Percentiles rank a stretch among this genome's conserved stretches.
Evolutionary conservation across 2,113 vertebrate genomes (phyloP).

Genomic region (Danionella cerebrum): DNA sequence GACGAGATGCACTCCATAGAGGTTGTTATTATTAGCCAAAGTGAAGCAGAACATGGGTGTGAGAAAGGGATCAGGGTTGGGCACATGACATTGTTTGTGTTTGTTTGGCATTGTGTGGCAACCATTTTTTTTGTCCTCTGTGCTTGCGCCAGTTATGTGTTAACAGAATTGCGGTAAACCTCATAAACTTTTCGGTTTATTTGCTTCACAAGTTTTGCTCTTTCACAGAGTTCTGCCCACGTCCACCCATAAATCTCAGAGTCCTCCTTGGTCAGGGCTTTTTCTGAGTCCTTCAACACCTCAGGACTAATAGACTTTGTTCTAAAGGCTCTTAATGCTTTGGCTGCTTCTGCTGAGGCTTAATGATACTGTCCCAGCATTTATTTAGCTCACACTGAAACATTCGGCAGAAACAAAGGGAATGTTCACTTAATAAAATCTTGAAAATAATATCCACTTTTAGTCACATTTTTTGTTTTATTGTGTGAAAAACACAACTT

Average conservation of each 20-base stretch:
- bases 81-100: not conserved
- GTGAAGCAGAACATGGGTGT: constrained; percentile 12
- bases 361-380: not conserved
- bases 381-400: not conserved
- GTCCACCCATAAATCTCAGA: not conserved
- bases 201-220: not conserved
- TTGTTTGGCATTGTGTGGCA: not conserved
- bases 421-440: too few relatives aligned
- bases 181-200: not conserved
- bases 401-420: too few relatives aligned
- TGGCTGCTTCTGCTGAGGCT: not conserved
- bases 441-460: too few relatives aligned
- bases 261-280: not conserved
- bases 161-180: constrained; percentile 2
- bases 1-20: not conserved
- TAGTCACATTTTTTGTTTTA: too few relatives aligned
- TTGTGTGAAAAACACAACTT: too few relatives aligned
- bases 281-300: not conserved
- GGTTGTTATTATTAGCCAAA: constrained; percentile 38
- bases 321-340: not conserved
- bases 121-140: not conserved
- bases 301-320: not conserved
- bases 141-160: not conserved
- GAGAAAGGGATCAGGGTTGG: not conserved
- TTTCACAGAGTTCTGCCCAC: not conserved